Conservation (phyloP, 2,113 vertebrate species). For the Myotis davidii region DNA sequence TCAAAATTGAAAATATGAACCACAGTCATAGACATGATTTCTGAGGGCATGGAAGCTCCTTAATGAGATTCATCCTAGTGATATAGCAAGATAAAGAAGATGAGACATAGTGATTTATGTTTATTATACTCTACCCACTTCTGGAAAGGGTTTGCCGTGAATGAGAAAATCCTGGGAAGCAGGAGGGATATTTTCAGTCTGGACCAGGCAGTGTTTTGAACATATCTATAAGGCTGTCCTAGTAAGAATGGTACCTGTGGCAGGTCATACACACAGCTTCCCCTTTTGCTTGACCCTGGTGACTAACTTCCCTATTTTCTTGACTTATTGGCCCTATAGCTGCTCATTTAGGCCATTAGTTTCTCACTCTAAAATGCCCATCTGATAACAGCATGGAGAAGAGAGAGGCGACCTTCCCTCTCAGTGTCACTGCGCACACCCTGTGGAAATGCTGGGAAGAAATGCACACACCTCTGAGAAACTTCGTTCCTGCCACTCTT, state of each 20-base stretch:
- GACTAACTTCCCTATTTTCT: neutral
- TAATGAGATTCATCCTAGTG: neutral
- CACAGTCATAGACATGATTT: neutral
- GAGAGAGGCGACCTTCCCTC: fast-evolving
- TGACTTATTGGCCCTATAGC: neutral
- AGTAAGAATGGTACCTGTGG: neutral
- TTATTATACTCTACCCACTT: neutral
- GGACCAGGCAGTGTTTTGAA: neutral
- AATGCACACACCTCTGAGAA: neutral
- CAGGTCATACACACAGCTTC: neutral
- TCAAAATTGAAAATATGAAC: conserved; percentile 32
- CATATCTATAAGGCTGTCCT: neutral
- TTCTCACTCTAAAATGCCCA: neutral
- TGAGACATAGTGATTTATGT: neutral
- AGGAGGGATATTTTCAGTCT: neutral
- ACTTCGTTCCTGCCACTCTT: neutral
- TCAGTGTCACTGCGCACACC: neutral
- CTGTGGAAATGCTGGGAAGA: neutral
- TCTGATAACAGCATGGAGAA: neutral
- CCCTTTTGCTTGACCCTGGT: neutral
- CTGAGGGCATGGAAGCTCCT: neutral
- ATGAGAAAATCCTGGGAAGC: neutral
- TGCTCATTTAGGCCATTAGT: neutral
- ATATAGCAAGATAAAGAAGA: neutral
- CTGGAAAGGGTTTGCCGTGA: neutral